Percentiles rank a stretch among this genome's conserved stretches.
These are phyloP conservation scores for Gryllus longicercus DNA, from an alignment of 2,888 invertebrate genomes.

Conservation along the genomic window DNA sequence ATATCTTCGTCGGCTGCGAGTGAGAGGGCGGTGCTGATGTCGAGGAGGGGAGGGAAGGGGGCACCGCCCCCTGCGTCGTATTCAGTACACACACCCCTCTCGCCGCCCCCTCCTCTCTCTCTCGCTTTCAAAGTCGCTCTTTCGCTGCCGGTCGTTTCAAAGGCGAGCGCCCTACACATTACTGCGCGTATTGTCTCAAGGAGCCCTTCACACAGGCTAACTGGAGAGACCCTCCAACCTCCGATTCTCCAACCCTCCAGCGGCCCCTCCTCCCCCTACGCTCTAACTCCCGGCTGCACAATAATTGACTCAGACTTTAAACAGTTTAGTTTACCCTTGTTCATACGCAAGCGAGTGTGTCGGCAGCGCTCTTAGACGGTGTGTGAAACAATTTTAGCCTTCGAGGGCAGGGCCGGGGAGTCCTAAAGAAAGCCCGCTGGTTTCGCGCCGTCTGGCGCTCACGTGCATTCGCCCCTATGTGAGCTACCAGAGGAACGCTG, in stretches of 20 bases:
- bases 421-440: too few species aligned
- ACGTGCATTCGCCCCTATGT: too few species aligned
- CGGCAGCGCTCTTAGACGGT: constrained; percentile 6
- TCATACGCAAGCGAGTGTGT: constrained; percentile 17
- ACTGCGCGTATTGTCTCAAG: constrained; percentile 10
- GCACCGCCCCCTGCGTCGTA: background rate
- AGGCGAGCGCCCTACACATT: constrained; percentile 1
- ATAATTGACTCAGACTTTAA: constrained; percentile 17
- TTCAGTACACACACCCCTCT: background rate
- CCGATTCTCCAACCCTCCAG: background rate
- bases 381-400: constrained; percentile 7
- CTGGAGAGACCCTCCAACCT: background rate
- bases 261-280: background rate
- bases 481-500: too few species aligned
- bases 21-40: background rate
- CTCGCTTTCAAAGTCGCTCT: background rate
- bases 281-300: background rate
- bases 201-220: constrained; percentile 17
- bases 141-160: background rate
- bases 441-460: too few species aligned
- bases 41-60: background rate
- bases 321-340: constrained; percentile 17
- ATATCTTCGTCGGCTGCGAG: background rate
- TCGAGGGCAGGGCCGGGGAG: background rate
- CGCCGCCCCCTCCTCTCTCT: background rate